These are phyloP conservation scores for Micrastur ruficollis DNA, from an alignment of 2,797 vertebrate species.

Conservation along the genomic window DNA sequence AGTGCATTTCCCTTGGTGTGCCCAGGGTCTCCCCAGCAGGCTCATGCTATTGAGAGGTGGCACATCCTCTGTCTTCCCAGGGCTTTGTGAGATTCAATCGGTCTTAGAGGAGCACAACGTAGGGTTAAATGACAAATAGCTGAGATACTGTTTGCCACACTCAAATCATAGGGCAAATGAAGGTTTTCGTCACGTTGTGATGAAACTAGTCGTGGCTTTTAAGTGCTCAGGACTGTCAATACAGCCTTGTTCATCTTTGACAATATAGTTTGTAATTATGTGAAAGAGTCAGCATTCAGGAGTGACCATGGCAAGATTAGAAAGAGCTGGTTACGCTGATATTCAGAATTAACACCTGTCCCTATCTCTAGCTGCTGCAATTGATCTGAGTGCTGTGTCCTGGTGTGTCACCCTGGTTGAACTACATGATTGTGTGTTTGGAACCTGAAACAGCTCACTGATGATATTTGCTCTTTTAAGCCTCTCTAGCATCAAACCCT, in stretches of 20 bases:
- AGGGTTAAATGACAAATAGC: background rate
- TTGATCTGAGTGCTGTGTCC: background rate
- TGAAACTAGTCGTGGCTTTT: background rate
- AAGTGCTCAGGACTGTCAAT: background rate
- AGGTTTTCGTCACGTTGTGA: background rate
- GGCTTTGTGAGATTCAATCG: background rate
- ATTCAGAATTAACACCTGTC: background rate
- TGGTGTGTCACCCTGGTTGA: background rate
- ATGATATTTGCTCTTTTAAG: background rate
- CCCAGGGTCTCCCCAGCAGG: background rate
- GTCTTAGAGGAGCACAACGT: background rate
- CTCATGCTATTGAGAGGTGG: background rate
- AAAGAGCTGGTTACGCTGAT: background rate
- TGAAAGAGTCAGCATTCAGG: background rate
- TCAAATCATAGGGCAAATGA: background rate
- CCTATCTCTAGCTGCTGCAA: background rate
- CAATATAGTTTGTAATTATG: background rate
- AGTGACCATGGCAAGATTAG: background rate
- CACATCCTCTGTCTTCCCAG: background rate
- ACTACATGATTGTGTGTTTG: background rate
- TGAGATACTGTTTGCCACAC: background rate
- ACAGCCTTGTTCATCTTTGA: background rate
- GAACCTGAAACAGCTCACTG: background rate
- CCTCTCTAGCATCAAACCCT: background rate
- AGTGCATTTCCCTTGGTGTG: background rate